Base-by-base conservation (phyloP, 1,140 invertebrate species). In the Ceratosolen fusciceps region DNA sequence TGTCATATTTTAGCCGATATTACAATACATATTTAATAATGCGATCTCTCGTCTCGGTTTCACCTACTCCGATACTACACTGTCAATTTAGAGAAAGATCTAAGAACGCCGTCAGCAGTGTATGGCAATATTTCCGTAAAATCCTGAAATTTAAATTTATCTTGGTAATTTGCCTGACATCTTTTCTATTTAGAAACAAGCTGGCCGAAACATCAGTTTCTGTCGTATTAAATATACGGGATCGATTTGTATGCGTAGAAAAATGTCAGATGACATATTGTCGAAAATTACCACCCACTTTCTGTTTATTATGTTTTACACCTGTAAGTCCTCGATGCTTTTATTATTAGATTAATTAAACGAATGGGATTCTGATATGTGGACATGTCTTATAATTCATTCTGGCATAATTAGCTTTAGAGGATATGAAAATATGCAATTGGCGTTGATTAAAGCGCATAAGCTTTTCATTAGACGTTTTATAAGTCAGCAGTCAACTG, bases 401-500 rank as follows among this genome's bases (percentile, higher is more conserved):
- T n/a, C n/a, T n/a, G n/a, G n/a, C n/a, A 43, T 43, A 43, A 43
- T 43, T 12, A 26, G 29, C 0, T 58, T 58, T 24, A 29, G 2
- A 10, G 56, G 26, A 12, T 29, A 37, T 24, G 8, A 75, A 75
- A 75, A 74, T 19, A 56, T 37, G 12, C 56, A 34, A 43, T 62
- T 65, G 26, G 39, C 43, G n/a, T 10, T 43, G 58, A 49, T 43
- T 65, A 26, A 49, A 75, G 29, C n/a, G 29, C 60, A 67, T 68
- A 47, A 39, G 58, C 19, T 65, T 14, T 54, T 68, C 47, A 29
- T 60, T 56, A 65, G 21, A 1, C 60, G 26, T 68, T 31, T 54
- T 68, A 68, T 47, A 68, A 68, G 68, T 76, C 60, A 76, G 49
- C 74, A 52, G 31, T 16, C 49, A 47, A 76, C 39, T 76, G 47